A percentile compares a stretch with the other conserved stretches of the same genome.
These are phyloP conservation scores for Ceriagrion tenellum DNA, from an alignment of 2,888 invertebrate species.

Conservation along the genomic window DNA sequence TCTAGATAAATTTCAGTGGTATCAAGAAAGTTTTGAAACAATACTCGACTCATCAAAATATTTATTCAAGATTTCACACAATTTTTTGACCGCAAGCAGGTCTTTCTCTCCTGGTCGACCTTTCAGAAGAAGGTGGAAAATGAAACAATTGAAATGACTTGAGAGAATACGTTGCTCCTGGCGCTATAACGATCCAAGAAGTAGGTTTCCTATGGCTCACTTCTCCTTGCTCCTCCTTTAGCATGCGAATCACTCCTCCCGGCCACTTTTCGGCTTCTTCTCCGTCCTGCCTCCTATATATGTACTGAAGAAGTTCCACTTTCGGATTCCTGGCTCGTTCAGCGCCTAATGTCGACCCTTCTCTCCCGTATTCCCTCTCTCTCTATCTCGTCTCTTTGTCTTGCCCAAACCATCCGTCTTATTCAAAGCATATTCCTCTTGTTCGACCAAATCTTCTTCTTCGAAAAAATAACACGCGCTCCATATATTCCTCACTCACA, in stretches of 20 bases:
- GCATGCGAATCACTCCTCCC: neutral
- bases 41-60: too few species aligned
- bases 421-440: neutral
- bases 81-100: too few species aligned
- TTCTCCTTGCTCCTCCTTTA: neutral
- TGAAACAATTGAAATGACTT: neutral
- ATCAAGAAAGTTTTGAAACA: too few species aligned
- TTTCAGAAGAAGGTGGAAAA: too few species aligned
- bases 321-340: neutral
- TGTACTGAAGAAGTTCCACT: neutral
- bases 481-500: neutral
- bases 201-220: neutral
- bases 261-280: neutral
- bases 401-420: neutral
- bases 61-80: too few species aligned
- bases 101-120: too few species aligned
- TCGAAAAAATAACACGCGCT: neutral
- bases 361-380: neutral
- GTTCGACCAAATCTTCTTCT: neutral
- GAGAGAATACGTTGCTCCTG: neutral
- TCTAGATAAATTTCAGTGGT: too few species aligned
- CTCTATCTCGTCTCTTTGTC: neutral
- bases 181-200: neutral
- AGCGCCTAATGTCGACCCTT: neutral
- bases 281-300: neutral